These are phyloP conservation scores for Melitaea athalia DNA, from an alignment of 2,888 invertebrate species.

Conservation along the genomic window DNA sequence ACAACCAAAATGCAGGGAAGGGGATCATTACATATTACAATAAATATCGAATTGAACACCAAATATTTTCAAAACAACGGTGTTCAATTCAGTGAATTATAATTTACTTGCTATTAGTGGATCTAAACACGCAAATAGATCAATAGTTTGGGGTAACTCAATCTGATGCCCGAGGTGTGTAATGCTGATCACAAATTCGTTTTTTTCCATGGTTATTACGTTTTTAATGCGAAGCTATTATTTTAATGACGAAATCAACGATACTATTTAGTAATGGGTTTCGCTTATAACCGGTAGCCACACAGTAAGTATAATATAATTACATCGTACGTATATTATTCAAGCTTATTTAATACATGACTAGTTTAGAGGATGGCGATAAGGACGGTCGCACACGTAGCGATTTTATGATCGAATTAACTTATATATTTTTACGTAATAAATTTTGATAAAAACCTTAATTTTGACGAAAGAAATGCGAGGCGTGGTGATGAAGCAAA, in stretches of 20 bases:
- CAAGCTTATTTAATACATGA: conserved; percentile 71
- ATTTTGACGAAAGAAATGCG: conserved; percentile 74
- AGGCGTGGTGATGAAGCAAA: conserved; percentile 68
- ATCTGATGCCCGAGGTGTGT: conserved; percentile 54
- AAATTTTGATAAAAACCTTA: conserved; percentile 68
- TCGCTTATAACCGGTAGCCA: conserved; percentile 53
- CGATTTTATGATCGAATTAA: conserved; percentile 72
- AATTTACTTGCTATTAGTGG: conserved; percentile 71
- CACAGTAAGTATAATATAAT: conserved; percentile 54
- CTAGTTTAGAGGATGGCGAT: conserved; percentile 83
- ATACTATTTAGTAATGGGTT: conserved; percentile 42
- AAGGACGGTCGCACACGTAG: conserved; percentile 78
- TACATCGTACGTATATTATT: conserved; percentile 61
- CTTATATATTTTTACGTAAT: conserved; percentile 61
- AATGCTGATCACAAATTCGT: conserved; percentile 55
- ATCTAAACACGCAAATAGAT: conserved; percentile 66
- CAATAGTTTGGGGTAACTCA: conserved; percentile 45
- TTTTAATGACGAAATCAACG: conserved; percentile 51
- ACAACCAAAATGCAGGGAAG: conserved; percentile 63
- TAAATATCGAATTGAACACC: conserved; percentile 65
- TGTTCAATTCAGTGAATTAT: conserved; percentile 68
- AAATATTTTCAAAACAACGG: conserved; percentile 64
- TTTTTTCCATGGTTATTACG: conserved; percentile 35
- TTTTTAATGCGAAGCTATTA: conserved; percentile 42
- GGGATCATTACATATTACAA: conserved; percentile 61